phyloP scores from a whole-genome alignment of 64 coral and sea anemone genomes.

The Catalaphyllia jardinei region DNA sequence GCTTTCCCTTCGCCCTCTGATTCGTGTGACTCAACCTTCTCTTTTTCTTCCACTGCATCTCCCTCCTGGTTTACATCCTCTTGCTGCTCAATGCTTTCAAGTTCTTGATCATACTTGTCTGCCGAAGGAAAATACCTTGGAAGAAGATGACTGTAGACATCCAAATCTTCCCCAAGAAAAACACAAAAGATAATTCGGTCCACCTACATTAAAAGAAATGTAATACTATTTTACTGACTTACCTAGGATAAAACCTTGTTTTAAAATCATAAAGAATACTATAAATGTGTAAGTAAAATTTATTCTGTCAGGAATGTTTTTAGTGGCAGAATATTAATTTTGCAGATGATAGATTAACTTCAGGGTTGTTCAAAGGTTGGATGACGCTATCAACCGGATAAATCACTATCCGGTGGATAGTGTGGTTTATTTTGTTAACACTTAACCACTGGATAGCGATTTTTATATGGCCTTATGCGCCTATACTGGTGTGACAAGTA shows the following conservation, averaged over 20 bases:
- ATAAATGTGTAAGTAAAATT: background rate
- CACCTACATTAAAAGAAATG: constrained; percentile 6
- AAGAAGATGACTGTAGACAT: constrained; percentile 30
- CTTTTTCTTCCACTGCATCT: constrained; percentile 1
- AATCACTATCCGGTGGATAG: too few relatives aligned
- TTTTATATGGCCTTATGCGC: too few relatives aligned
- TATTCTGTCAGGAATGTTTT: background rate
- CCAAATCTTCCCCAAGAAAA: constrained; percentile 32
- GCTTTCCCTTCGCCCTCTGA: background rate
- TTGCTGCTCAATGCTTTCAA: background rate
- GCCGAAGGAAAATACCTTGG: constrained; percentile 43
- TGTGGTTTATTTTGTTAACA: too few relatives aligned
- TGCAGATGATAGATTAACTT: too few relatives aligned
- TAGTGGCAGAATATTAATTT: background rate
- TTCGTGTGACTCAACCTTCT: background rate
- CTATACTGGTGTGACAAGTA: too few relatives aligned
- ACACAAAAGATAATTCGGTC: constrained; percentile 57
- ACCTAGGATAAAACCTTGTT: too few relatives aligned
- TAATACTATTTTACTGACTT: background rate
- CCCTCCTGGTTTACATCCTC: constrained; percentile 4
- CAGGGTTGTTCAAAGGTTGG: background rate
- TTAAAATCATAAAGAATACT: background rate
- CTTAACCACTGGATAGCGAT: too few relatives aligned
- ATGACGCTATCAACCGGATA: too few relatives aligned
- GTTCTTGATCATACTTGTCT: background rate